Evolutionary conservation across 2,113 vertebrate species (phyloP).

Genomic region (Otis tarda): DNA sequence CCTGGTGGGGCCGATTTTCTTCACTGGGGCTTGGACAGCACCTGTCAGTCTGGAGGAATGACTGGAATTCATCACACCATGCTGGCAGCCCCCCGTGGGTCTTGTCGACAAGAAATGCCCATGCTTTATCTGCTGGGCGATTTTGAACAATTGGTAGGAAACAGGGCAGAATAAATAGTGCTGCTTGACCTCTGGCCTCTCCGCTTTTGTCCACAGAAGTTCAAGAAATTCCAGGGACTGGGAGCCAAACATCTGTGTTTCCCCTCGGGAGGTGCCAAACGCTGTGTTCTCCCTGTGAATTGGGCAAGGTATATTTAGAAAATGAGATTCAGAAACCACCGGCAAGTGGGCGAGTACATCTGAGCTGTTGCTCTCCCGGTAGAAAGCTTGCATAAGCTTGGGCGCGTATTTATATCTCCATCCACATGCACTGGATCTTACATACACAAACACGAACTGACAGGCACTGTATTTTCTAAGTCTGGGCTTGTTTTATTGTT

Average conservation of each 20-base stretch:
- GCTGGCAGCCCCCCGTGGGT: not conserved
- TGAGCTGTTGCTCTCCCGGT: conserved; percentile 11
- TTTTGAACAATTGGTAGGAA: conserved; percentile 18
- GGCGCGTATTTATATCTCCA: not conserved
- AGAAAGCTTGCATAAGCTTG: not conserved
- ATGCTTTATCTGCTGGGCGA: fast-evolving
- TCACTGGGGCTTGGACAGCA: not conserved
- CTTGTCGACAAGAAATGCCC: not conserved
- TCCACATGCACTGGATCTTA: not conserved
- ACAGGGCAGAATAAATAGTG: conserved; percentile 22
- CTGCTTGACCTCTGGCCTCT: conserved; percentile 17
- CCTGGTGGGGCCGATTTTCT: not conserved
- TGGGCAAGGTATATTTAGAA: conserved; percentile 4
- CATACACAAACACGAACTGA: not conserved
- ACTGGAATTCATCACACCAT: conserved; percentile 8
- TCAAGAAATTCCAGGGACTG: conserved; percentile 23
- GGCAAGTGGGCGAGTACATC: not conserved
- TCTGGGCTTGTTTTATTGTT: not conserved
- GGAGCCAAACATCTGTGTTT: conserved; percentile 43
- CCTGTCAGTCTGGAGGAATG: conserved; percentile 48
- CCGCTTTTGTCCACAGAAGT: conserved; percentile 32
- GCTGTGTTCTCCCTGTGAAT: fast-evolving
- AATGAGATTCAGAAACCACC: not conserved
- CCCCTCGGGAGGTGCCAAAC: not conserved
- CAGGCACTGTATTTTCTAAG: not conserved